phyloP scores from a whole-genome alignment of 1,140 invertebrate genomes.

The Drosophila pectinifera region DNA sequence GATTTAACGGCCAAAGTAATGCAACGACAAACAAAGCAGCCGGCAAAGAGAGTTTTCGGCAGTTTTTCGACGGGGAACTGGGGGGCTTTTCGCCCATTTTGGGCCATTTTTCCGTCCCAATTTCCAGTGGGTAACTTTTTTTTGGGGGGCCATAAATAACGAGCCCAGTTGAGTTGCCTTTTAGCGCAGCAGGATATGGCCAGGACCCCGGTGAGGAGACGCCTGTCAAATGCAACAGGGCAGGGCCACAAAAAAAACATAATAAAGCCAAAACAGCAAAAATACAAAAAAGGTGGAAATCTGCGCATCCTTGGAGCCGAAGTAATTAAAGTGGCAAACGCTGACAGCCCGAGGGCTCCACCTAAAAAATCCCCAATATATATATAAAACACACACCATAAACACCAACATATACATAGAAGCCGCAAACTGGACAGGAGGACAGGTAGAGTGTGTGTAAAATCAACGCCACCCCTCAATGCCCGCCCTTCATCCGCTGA shows the following conservation, averaged over 20 bases:
- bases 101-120: constrained; percentile 36
- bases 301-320: constrained; percentile 67
- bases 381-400: constrained; percentile 1
- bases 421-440: constrained; percentile 52
- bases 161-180: constrained; percentile 69
- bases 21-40: constrained; percentile 80
- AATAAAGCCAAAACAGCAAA: constrained; percentile 14
- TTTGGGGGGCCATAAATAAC: constrained; percentile 69
- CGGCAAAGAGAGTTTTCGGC: constrained; percentile 41
- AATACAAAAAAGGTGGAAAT: constrained; percentile 45
- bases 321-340: constrained; percentile 76
- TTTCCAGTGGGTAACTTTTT: constrained; percentile 3
- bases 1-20: constrained; percentile 80
- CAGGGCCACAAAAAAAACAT: constrained; percentile 12
- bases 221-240: constrained; percentile 78
- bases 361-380: constrained; percentile 22
- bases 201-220: constrained; percentile 4
- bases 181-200: constrained; percentile 45
- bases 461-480: constrained; percentile 2
- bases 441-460: constrained; percentile 5
- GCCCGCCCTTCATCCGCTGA: constrained; percentile 13
- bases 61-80: constrained; percentile 14
- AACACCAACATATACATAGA: constrained; percentile 13
- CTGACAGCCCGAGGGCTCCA: constrained; percentile 45
- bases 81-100: constrained; percentile 22